Conservation (phyloP, 2,888 invertebrate genomes). For the Sphaeridia pumilis region DNA sequence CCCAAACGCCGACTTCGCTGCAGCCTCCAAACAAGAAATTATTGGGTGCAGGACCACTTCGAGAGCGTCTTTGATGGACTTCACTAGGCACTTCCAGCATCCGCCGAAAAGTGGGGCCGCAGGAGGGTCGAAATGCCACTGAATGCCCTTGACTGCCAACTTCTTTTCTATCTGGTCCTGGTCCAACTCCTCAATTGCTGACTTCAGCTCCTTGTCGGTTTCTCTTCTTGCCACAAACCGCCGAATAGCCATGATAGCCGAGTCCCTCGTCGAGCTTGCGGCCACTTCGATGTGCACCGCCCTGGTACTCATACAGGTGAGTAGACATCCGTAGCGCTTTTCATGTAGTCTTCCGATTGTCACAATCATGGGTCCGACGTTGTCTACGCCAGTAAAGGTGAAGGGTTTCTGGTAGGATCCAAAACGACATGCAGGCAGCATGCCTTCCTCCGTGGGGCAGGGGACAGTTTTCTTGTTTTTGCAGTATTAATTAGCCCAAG, state of each 20-base stretch:
- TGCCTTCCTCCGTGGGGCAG: constrained; percentile 1
- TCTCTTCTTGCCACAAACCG: too few relatives aligned
- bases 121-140: constrained; percentile 13
- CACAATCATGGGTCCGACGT: constrained; percentile 5
- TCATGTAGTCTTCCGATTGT: constrained; percentile 8
- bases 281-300: constrained; percentile 14
- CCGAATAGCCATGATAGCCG: constrained; percentile 9
- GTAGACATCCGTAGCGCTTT: constrained; percentile 12
- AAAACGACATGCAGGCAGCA: neutral
- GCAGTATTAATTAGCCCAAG: constrained; percentile 9
- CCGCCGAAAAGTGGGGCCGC: constrained; percentile 12
- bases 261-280: constrained; percentile 4
- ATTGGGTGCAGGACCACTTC: constrained; percentile 24
- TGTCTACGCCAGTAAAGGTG: neutral
- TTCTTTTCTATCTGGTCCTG: neutral
- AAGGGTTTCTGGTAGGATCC: neutral
- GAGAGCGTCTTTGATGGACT: constrained; percentile 8
- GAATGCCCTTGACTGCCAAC: neutral
- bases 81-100: constrained; percentile 13
- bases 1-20: constrained; percentile 15
- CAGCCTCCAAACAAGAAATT: constrained; percentile 37
- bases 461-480: constrained; percentile 1
- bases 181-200: neutral
- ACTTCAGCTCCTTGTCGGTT: neutral
- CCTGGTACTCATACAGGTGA: constrained; percentile 12